Percentiles rank a stretch among this genome's conserved stretches.
phyloP scores from a whole-genome alignment of 2,113 vertebrate genomes.

The Melanocharis versteri region DNA sequence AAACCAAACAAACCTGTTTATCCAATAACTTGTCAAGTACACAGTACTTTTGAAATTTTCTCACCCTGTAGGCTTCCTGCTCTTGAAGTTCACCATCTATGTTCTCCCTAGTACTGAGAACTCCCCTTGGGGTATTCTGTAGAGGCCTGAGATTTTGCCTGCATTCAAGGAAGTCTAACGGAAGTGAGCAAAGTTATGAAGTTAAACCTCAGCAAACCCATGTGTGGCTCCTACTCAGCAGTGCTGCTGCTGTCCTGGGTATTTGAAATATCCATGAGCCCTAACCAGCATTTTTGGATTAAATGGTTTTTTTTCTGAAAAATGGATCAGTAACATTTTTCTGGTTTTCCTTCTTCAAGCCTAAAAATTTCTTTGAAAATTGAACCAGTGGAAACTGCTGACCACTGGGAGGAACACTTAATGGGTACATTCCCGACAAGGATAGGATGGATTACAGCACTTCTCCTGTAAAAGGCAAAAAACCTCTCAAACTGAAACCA shows the following conservation, averaged over 20 bases:
- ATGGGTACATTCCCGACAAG: background rate
- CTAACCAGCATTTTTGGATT: background rate
- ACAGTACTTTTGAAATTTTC: background rate
- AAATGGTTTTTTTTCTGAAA: background rate
- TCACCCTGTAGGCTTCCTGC: background rate
- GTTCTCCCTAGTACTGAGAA: background rate
- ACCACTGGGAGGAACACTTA: background rate
- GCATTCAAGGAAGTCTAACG: background rate
- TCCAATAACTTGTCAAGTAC: background rate
- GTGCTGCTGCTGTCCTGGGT: background rate
- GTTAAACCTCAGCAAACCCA: background rate
- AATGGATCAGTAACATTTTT: background rate
- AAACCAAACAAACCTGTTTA: background rate
- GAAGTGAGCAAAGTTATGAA: background rate
- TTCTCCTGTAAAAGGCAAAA: background rate
- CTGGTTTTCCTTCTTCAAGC: background rate
- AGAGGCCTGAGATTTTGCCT: background rate
- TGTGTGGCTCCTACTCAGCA: background rate
- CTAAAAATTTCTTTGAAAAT: background rate
- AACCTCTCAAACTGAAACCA: background rate
- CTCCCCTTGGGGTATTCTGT: background rate
- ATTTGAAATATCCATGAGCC: background rate
- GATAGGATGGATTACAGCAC: background rate
- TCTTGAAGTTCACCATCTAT: background rate
- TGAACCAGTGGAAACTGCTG: background rate